Base-by-base conservation (phyloP, 2,797 vertebrate species). In the Aulostomus chinensis region DNA sequence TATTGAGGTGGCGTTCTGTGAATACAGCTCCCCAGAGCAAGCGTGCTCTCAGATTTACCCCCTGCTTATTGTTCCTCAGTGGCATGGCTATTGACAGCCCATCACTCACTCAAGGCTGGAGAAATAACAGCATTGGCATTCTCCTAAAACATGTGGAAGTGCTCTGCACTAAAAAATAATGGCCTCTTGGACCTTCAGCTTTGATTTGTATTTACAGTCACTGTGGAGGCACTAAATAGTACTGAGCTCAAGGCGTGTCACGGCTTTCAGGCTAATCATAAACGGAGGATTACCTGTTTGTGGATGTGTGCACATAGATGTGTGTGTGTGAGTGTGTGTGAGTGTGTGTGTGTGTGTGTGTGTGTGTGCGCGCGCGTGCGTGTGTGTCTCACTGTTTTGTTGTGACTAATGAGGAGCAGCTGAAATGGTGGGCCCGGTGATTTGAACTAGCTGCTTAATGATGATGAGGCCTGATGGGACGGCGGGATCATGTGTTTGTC, bases 401-500 rank as follows among this genome's bases (percentile, higher is more conserved):
- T 62, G 81, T 85, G 85, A 87, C 82, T 91, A 90, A 92, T 88
- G 88, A 90, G 85, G 68, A 90, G 86, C 87, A 90, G 88, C 88
- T 91, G 86, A 92, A 78, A 79, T 79, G 85, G 84, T 75, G 82
- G 84, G 84, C 85, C 75, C 84, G 88, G 83, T 90, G 90, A 90
- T 90, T 88, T 89, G 87, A 86, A 87, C 85, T 89, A 51, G 87
- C 88, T 89, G 88, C 84, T 88, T 91, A 91, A 92, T 89, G 88
- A 91, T 91, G 91, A 91, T 91, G 88, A 90, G 88, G 86, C 90
- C 88, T 90, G 90, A 91, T 91, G 89, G 88, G 89, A 89, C 76
- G 85, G 83, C 82, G 84, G 87, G 85, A 86, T 81, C 76, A 59
- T 80, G 83, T 85, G 87, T 90, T 91, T 91, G 86, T 91, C 85